Percentiles rank a stretch among this genome's conserved stretches.
Conservation (phyloP, 2,797 vertebrate species). For the Pangasius sanitwongsei region DNA sequence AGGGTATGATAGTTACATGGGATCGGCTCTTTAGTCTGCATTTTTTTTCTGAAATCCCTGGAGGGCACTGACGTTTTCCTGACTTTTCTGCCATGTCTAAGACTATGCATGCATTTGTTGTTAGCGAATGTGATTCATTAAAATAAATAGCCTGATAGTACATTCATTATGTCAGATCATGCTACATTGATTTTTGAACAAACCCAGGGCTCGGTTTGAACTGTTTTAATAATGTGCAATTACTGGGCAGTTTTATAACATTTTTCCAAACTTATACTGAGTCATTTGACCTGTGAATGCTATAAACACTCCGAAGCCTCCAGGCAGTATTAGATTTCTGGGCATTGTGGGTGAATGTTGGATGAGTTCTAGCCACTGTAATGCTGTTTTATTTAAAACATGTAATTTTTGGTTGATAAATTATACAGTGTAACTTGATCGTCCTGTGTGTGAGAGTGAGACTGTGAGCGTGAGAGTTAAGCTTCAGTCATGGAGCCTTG, state of each 20-base stretch:
- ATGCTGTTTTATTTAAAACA: conserved; percentile 40
- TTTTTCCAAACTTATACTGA: conserved; percentile 25
- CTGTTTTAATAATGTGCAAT: not conserved
- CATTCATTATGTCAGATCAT: not conserved
- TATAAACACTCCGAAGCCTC: not conserved
- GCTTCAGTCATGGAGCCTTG: conserved; percentile 14
- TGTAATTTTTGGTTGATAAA: conserved; percentile 38
- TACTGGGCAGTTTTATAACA: not conserved
- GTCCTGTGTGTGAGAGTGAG: conserved; percentile 1
- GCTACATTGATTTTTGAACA: not conserved
- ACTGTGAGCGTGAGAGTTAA: conserved; percentile 10
- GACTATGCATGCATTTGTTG: not conserved
- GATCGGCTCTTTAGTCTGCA: not conserved
- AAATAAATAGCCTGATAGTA: conserved; percentile 7
- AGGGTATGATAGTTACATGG: not conserved
- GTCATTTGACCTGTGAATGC: conserved; percentile 19
- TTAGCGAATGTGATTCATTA: conserved; percentile 1
- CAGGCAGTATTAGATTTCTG: conserved; percentile 9
- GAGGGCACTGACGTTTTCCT: not conserved
- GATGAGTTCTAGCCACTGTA: conserved; percentile 12
- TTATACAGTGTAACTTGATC: conserved; percentile 31
- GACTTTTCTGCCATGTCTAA: not conserved
- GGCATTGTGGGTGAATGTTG: conserved; percentile 37
- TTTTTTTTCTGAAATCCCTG: not conserved
- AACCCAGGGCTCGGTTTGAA: not conserved